Percentiles rank a stretch among this genome's conserved stretches.
Conservation (phyloP, 2,797 vertebrate genomes). For the Nannoperca obscura region DNA sequence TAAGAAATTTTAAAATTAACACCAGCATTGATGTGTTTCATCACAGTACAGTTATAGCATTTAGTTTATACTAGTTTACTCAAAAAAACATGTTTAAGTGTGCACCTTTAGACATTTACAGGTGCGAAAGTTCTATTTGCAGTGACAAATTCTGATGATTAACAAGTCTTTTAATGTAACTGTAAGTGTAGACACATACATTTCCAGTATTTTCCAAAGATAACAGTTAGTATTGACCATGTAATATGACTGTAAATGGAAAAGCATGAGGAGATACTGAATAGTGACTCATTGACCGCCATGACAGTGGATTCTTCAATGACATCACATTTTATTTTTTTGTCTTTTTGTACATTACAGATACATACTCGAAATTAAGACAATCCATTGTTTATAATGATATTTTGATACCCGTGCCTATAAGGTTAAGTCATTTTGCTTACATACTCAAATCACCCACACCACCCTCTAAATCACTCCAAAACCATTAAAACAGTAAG, state of each 20-base stretch:
- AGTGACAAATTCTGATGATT: background rate
- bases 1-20: no score
- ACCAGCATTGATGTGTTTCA: no score
- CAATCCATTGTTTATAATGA: background rate
- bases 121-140: no score
- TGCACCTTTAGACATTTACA: no score
- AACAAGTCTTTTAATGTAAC: background rate
- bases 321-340: slow-evolving; percentile 6
- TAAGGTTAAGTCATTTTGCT: background rate
- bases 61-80: no score
- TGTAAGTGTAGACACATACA: background rate
- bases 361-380: background rate
- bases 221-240: background rate
- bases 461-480: slow-evolving; percentile 38
- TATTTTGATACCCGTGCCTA: background rate
- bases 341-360: background rate
- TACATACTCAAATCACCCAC: slow-evolving; percentile 15
- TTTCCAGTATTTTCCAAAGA: background rate
- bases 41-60: no score
- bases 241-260: background rate
- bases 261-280: background rate
- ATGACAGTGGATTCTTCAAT: rapidly evolving
- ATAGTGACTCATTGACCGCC: background rate
- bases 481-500: slow-evolving; percentile 20
- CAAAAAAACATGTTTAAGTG: no score